Percentiles rank a stretch among this genome's conserved stretches.
Conservation (phyloP, 2,113 vertebrate species). For the Neolamprologus longior region DNA sequence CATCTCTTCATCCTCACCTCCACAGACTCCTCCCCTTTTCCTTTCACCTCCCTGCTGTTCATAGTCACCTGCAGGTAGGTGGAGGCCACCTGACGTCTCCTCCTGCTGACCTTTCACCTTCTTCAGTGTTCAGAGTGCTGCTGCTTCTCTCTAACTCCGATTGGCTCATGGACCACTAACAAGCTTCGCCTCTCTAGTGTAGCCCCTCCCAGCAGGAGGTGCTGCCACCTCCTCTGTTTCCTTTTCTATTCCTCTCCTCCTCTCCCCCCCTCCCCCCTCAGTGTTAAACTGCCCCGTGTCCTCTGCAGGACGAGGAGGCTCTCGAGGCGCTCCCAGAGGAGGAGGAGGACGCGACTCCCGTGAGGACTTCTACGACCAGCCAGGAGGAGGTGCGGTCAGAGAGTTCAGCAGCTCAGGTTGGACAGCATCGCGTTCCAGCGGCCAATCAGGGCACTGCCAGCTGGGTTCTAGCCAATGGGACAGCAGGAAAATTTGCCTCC, state of each 20-base stretch:
- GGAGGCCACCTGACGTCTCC: background rate
- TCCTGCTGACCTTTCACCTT: background rate
- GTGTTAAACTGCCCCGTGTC: conserved; percentile 59
- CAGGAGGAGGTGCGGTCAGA: conserved; percentile 65
- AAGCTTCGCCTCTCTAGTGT: background rate
- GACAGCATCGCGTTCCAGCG: background rate
- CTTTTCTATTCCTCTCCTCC: too few relatives aligned
- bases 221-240: background rate
- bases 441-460: conserved; percentile 10
- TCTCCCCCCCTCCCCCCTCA: background rate
- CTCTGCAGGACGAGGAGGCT: conserved; percentile 83
- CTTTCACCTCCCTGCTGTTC: background rate
- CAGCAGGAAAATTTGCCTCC: background rate
- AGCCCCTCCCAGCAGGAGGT: background rate
- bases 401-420: background rate
- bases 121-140: background rate
- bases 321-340: conserved; percentile 72
- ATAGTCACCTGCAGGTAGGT: background rate
- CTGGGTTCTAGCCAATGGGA: background rate
- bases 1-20: background rate
- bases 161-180: conserved; percentile 26
- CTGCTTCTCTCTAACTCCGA: conserved; percentile 7
- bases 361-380: conserved; percentile 77
- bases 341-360: conserved; percentile 77
- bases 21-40: background rate